Base-by-base conservation (phyloP, 2,888 invertebrate species). In the Aphodius sticticus region DNA sequence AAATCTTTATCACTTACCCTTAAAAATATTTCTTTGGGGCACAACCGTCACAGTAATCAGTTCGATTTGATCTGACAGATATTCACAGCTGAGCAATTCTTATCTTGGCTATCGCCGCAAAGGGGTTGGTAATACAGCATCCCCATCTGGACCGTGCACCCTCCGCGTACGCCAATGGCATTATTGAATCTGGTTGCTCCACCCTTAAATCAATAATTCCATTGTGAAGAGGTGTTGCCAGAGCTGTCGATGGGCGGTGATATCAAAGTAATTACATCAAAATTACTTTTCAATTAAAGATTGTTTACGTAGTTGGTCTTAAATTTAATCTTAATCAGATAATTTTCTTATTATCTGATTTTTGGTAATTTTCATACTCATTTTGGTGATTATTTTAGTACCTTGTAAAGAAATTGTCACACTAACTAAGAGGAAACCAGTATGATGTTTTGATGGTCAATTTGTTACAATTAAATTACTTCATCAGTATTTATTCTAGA, bases 141-240 rank as follows among this genome's bases (percentile, higher is more conserved):
- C 83, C 82, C 82, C 80, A 78, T 79, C 78, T 53, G 78, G 70
- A 78, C 76, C 79, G 78, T 80, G 81, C 81, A 78, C 76, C 70
- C 70, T 26, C 70, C 26, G 70, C 16, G 16, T 16, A 70, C 53
- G 72, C 82, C 82, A 82, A 82, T 82, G 69, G 75, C 37, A 77
- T 79, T 79, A 81, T 76, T 74, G 72, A 76, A 77, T 81, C 76
- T 77, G 69, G 26, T 70, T 72, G 81, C 74, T 70, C 80, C 82
- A 70, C 81, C 82, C 79, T 35, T 36, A 81, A 81, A 82, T 82
- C 82, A 82, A 82, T 82, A 82, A 76, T 76, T 70, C 38, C 79
- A 81, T 84, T 84, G 83, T 83, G 79, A 79, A 81, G 80, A 80
- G 79, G 82, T 81, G 81, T 82, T 79, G 36, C 79, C 69, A 77